Evolutionary conservation across 2,797 vertebrate species (phyloP).

Genomic region (Gymnocypris eckloni): DNA sequence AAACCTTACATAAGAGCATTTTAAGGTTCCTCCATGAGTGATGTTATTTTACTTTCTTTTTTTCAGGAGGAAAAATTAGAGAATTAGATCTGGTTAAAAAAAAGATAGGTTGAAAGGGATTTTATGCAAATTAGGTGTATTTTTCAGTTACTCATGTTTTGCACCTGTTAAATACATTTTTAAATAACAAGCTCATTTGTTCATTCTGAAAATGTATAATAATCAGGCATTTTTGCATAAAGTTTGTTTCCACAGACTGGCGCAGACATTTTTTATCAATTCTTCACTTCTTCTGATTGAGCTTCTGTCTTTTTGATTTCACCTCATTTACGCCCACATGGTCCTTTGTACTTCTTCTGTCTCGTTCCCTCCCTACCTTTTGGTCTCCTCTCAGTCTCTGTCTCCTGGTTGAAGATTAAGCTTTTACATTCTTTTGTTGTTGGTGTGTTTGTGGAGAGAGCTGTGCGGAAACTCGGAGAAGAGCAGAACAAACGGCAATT

Average conservation of each 20-base stretch:
- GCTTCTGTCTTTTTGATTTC: slow-evolving; percentile 34
- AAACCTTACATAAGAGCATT: slow-evolving; percentile 11
- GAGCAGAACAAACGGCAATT: slow-evolving; percentile 17
- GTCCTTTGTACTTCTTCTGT: slow-evolving; percentile 27
- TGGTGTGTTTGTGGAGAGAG: slow-evolving; percentile 25
- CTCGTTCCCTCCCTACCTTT: slow-evolving; percentile 33
- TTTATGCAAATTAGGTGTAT: background rate
- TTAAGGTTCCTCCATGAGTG: background rate
- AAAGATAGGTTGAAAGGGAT: background rate
- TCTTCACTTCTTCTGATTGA: background rate
- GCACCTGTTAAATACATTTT: slow-evolving; percentile 7
- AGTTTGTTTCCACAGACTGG: slow-evolving; percentile 16
- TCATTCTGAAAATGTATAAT: background rate
- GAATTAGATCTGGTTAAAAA: background rate
- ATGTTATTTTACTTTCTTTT: background rate
- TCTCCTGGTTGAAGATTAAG: slow-evolving; percentile 17
- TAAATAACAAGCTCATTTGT: slow-evolving; percentile 12
- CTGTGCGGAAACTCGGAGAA: background rate
- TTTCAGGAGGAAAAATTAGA: background rate
- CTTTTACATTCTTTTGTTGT: slow-evolving; percentile 24
- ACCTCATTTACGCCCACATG: slow-evolving; percentile 28
- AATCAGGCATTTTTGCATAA: slow-evolving; percentile 2
- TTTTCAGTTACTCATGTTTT: background rate
- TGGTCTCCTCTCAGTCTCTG: slow-evolving; percentile 30
- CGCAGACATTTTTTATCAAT: background rate